phyloP scores from a whole-genome alignment of 2,113 vertebrate genomes.

The Clarias magur region DNA sequence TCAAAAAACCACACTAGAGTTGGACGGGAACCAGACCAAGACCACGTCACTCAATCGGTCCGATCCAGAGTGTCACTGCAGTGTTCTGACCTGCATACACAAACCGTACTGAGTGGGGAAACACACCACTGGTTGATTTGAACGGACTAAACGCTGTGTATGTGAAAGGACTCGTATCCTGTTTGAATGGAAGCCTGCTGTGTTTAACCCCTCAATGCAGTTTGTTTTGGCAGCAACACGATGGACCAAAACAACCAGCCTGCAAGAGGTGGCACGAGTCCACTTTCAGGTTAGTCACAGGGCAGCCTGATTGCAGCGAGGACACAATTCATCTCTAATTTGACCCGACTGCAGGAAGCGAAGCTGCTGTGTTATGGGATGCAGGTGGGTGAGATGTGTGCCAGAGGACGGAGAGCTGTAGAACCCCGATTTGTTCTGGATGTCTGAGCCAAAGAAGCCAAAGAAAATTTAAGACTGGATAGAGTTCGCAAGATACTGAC shows the following conservation, averaged over 20 bases:
- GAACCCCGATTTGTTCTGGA: not conserved
- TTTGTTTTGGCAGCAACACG: constrained; percentile 5
- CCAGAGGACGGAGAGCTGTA: constrained; percentile 12
- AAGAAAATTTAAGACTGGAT: not conserved
- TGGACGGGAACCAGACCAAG: not conserved
- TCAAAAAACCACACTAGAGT: not conserved
- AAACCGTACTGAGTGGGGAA: not conserved
- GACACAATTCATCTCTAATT: constrained; percentile 14
- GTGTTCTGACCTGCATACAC: not conserved
- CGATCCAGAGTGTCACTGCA: not conserved
- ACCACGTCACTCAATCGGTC: not conserved
- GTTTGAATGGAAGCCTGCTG: constrained; percentile 15
- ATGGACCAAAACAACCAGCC: not conserved
- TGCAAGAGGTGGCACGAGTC: not conserved
- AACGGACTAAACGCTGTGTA: not conserved
- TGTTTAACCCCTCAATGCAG: not conserved
- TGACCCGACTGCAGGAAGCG: constrained; percentile 1
- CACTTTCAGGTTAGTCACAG: constrained; percentile 13
- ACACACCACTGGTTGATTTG: not conserved
- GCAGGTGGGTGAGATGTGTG: constrained; percentile 17
- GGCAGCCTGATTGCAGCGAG: not conserved
- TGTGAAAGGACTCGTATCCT: not conserved
- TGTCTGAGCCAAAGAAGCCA: not conserved
- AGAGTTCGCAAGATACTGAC: not conserved
- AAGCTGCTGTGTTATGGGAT: constrained; percentile 22